Base-by-base conservation (phyloP, 2,888 invertebrate species). In the Mesopsocus fuscifrons region DNA sequence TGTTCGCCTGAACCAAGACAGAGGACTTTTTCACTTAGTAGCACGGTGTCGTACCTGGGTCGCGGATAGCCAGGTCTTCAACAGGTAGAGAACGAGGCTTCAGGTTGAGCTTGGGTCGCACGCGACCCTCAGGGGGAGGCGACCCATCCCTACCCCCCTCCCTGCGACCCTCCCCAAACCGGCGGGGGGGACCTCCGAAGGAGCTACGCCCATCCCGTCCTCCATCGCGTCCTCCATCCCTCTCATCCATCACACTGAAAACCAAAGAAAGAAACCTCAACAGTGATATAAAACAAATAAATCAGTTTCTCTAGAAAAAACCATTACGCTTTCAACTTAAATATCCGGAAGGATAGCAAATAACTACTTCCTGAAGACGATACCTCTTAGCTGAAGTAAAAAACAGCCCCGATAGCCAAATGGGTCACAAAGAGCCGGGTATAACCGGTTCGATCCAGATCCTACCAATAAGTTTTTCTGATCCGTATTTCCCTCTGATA, bases 1-100 rank as follows among this genome's bases (percentile, higher is more conserved):
- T n/a, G n/a, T n/a, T n/a, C n/a, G n/a, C n/a, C n/a, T n/a, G n/a
- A n/a, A n/a, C n/a, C n/a, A n/a, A n/a, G n/a, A n/a, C n/a, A n/a
- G n/a, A n/a, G n/a, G n/a, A n/a, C n/a, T n/a, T n/a, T n/a, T n/a
- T n/a, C n/a, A n/a, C n/a, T n/a, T n/a, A n/a, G n/a, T n/a, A n/a
- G n/a, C n/a, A n/a, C n/a, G n/a, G n/a, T n/a, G n/a, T n/a, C 35
- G 44, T 41, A 18, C 44, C n/a, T 17, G 43, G 41, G 9, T 52
- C 55, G 34, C 52, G 51, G 1, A 43, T 50, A n/a, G 42, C 49
- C 2, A 47, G 42, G 35, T 62, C 41, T 44, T 74, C 79, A 23
- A 71, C 62, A 1, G 88, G 84, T 52, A 77, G 73, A 2, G 84
- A 77, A 40, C 92, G 72, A 8, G 89, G 89, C 46, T 78, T 68